Conservation (phyloP, 2,113 vertebrate genomes). For the Menura novaehollandiae region DNA sequence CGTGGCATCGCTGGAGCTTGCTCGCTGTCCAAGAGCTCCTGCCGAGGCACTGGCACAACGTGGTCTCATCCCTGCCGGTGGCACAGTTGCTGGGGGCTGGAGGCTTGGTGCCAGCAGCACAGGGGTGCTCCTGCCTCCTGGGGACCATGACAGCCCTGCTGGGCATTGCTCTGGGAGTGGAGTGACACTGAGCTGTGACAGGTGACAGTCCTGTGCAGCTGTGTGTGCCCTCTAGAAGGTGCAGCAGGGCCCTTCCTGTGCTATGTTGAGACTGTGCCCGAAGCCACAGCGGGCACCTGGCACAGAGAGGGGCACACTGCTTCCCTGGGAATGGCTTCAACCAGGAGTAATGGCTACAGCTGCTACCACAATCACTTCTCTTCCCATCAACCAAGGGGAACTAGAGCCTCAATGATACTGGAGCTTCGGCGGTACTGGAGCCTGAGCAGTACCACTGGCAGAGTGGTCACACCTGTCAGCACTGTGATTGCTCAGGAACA, state of each 20-base stretch:
- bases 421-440: background rate
- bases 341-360: background rate
- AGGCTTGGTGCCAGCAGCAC: background rate
- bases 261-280: rapidly evolving
- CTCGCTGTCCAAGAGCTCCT: background rate
- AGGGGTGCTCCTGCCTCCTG: rapidly evolving
- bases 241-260: rapidly evolving
- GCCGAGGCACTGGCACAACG: rapidly evolving
- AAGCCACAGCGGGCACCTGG: background rate
- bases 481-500: rapidly evolving
- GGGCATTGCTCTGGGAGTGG: background rate
- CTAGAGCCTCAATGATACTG: rapidly evolving
- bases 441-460: rapidly evolving
- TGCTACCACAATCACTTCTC: rapidly evolving
- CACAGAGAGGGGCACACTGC: rapidly evolving
- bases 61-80: background rate
- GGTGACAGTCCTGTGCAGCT: background rate
- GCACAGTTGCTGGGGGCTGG: background rate
- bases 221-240: background rate
- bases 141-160: background rate
- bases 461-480: background rate
- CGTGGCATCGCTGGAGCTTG: rapidly evolving
- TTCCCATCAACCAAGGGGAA: background rate
- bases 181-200: rapidly evolving
- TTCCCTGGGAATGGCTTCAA: background rate